Evolutionary conservation across 1,140 invertebrate species (phyloP).

Genomic region (Musca domestica): DNA sequence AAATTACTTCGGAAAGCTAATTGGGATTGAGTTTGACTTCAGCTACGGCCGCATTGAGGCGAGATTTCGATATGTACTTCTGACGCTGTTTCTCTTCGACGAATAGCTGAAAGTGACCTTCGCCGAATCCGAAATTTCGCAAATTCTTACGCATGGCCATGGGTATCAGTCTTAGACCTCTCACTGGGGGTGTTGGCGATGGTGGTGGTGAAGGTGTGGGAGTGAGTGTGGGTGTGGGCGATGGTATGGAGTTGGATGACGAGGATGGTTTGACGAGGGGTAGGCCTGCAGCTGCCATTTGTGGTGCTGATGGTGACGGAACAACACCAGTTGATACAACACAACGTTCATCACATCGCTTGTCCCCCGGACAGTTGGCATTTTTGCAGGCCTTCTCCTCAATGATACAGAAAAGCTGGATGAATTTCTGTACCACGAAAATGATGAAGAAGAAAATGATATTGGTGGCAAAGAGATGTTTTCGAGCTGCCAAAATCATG

Average conservation of each 20-base stretch:
- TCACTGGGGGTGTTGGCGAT: slow-evolving; percentile 28
- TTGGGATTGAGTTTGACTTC: slow-evolving; percentile 52
- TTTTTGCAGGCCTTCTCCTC: slow-evolving; percentile 38
- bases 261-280: no score
- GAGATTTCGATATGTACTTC: slow-evolving; percentile 37
- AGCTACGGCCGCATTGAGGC: slow-evolving; percentile 44
- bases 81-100: slow-evolving; percentile 49
- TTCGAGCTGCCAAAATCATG: slow-evolving; percentile 39
- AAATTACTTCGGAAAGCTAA: slow-evolving; percentile 29
- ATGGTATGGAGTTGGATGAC: background rate
- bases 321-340: background rate
- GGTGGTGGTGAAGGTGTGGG: slow-evolving; percentile 5
- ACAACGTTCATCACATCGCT: slow-evolving; percentile 17
- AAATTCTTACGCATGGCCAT: slow-evolving; percentile 43
- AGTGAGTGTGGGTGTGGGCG: background rate
- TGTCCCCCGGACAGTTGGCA: slow-evolving; percentile 24
- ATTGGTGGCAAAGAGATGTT: slow-evolving; percentile 46
- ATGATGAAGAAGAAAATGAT: slow-evolving; percentile 43
- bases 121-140: slow-evolving; percentile 48
- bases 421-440: slow-evolving; percentile 43
- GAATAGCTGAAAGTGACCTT: slow-evolving; percentile 49
- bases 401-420: slow-evolving; percentile 46
- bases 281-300: background rate
- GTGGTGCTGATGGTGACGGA: slow-evolving; percentile 1
- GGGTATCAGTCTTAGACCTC: slow-evolving; percentile 41